Base-by-base conservation (phyloP, 2,888 invertebrate species). In the Spisula subtruncata region DNA sequence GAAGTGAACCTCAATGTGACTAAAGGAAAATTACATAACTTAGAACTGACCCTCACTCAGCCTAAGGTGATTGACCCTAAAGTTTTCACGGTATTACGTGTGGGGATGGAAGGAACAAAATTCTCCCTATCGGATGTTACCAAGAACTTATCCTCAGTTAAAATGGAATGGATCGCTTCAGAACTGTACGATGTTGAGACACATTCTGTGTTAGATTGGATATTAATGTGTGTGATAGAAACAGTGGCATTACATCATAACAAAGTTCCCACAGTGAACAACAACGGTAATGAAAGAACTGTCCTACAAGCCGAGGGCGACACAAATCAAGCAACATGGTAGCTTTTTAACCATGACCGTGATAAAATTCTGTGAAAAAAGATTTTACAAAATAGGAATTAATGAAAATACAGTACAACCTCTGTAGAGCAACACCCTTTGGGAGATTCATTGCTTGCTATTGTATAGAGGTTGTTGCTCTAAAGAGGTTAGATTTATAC, bases 11-110 rank as follows among this genome's bases (percentile, higher is more conserved):
- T 92, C 12, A 84, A 89, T n/a, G 90, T 94, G 56, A 87, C 89
- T 0, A 94, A 94, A 86, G 94, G 94, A 18, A 48, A 83, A 29
- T 88, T 94, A 32, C 83, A 86, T 35, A 79, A 92, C 71, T n/a
- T 85, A 75, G 80, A 94, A n/a, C 35, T 94, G n/a, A 86, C 89
- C 29, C 16, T 88, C 25, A 16, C 82, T 8, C 60, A 83, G 14
- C 60, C 46, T 25, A 32, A 25, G n/a, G 81, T 48, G 20, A 86
- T 89, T 8, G 85, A 91, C 46, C 16, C 75, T 16, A 18, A 79
- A 56, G 85, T 66, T 14, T 83, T 91, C 60, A 54, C 79, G 20
- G 81, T 35, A 10, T 81, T 91, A 16, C 48, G 71, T 46, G 48
- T 81, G 12, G 89, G 86, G 71, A 48, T 92, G 20, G 88, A 90